Base-by-base conservation (phyloP, 2,888 invertebrate genomes). In the Thymelicus sylvestris region DNA sequence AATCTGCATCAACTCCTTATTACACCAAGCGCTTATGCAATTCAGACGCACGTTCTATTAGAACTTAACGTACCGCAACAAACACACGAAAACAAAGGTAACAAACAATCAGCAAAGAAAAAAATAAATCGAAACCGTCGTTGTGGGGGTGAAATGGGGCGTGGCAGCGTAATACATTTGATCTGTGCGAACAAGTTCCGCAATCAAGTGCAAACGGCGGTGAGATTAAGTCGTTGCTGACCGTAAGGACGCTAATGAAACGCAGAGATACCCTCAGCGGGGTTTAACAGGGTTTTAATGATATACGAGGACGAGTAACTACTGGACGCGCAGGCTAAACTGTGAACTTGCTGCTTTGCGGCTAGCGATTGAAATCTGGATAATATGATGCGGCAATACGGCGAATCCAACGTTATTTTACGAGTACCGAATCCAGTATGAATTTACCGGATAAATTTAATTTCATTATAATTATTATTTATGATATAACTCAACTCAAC, bases 181-280 rank as follows among this genome's bases (percentile, higher is more conserved):
- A 55, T 55, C 55, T 24, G 19, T 55, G 55, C 55, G 65, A 65
- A 62, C 60, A 70, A 50, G 39, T 57, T 48, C 59, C 13, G 65
- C 70, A 70, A 74, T 77, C 71, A 71, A 70, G 70, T 71, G 72
- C 69, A 69, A 24, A 47, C 38, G 64, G 74, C 66, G 62, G 64
- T 38, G 62, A 59, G 62, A 69, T 70, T 70, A 70, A 70, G 60
- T 62, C 66, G 19, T 52, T 75, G 87, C 87, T 87, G 87, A 87
- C 87, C 86, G 81, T 80, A 84, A 83, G 24, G 10, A 81, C 73
- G 80, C 79, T 87, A 86, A 87, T 87, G 87, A 87, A 87, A 86
- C 84, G 60, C 38, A 55, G 55, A 55, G 24, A 55, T 55, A 24
- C 55, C 61, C 39, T 61, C 24, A 24, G 10, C 61, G 39, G 24